These are phyloP conservation scores for Drosophila tristis DNA, from an alignment of 1,140 invertebrate genomes.

Conservation along the genomic window DNA sequence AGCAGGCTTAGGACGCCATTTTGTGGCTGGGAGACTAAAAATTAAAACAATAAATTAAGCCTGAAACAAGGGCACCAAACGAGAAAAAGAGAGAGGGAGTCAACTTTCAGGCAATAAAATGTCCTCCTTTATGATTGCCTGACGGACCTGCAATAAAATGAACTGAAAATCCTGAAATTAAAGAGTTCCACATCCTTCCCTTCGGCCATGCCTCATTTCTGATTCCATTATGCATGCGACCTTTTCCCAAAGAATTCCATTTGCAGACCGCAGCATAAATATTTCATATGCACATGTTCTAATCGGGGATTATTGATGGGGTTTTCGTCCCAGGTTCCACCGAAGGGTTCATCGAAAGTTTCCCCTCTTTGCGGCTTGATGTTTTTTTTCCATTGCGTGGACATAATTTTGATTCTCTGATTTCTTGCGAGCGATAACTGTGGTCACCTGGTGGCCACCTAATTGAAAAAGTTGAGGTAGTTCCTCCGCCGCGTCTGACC, in stretches of 20 bases:
- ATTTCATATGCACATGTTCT: constrained; percentile 61
- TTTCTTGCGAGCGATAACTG: constrained; percentile 68
- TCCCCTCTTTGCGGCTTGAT: constrained; percentile 7
- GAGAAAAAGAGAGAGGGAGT: constrained; percentile 10
- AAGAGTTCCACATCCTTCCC: neutral
- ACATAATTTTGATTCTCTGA: constrained; percentile 64
- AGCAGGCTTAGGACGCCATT: constrained; percentile 52
- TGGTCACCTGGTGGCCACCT: constrained; percentile 50
- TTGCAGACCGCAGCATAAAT: constrained; percentile 50
- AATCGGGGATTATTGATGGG: constrained; percentile 46
- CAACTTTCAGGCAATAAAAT: constrained; percentile 63
- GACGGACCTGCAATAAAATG: constrained; percentile 47
- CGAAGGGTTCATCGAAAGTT: neutral
- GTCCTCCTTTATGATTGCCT: constrained; percentile 49
- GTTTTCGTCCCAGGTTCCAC: neutral
- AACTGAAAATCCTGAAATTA: constrained; percentile 42
- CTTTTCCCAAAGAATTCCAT: constrained; percentile 38
- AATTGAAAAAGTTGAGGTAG: constrained; percentile 77
- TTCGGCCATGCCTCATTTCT: constrained; percentile 14
- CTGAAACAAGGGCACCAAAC: constrained; percentile 6
- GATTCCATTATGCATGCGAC: constrained; percentile 46
- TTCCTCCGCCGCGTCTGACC: constrained; percentile 52
- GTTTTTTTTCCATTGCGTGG: constrained; percentile 16
- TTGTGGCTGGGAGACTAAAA: constrained; percentile 69
- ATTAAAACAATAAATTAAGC: constrained; percentile 79